A percentile compares a stretch with the other conserved stretches of the same genome.
These are phyloP conservation scores for Eptesicus fuscus DNA, from an alignment of 2,113 vertebrate genomes.

Conservation along the genomic window DNA sequence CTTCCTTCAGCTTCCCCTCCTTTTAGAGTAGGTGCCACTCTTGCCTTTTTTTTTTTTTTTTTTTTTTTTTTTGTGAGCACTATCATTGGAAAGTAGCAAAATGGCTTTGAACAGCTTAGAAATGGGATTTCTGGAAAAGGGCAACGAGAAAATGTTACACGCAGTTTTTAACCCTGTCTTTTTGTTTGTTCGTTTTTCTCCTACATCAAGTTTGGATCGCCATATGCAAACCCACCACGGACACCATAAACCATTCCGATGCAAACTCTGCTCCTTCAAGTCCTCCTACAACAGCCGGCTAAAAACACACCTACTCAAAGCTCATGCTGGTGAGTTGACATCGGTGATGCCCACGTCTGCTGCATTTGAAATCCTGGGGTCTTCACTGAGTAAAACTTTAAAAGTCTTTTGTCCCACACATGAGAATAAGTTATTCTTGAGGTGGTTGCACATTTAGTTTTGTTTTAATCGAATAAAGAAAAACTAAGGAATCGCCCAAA, in stretches of 20 bases:
- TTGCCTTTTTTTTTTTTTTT: background rate
- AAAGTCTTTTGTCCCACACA: background rate
- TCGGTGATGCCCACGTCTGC: background rate
- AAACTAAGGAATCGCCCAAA: background rate
- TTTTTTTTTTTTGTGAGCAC: background rate
- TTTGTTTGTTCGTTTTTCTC: constrained; percentile 7
- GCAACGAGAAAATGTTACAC: background rate
- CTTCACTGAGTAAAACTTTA: background rate
- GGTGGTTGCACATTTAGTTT: background rate
- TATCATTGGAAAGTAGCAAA: background rate
- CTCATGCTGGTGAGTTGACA: constrained; percentile 91
- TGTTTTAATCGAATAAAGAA: constrained; percentile 5
- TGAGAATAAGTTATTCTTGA: background rate
- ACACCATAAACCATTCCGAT: constrained; percentile 98
- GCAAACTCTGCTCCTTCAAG: constrained; percentile 99
- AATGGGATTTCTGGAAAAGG: background rate
- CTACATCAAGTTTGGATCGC: constrained; percentile 90
- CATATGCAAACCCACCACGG: constrained; percentile 98
- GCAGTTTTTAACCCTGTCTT: constrained; percentile 28
- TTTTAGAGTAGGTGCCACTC: background rate
- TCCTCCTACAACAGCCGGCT: constrained; percentile 96
- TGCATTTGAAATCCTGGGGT: background rate
- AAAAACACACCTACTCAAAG: constrained; percentile 97
- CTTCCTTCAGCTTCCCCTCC: background rate
- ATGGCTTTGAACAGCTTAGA: background rate